Evolutionary conservation across 2,113 vertebrate species (phyloP).

Genomic region (Morone chrysops): DNA sequence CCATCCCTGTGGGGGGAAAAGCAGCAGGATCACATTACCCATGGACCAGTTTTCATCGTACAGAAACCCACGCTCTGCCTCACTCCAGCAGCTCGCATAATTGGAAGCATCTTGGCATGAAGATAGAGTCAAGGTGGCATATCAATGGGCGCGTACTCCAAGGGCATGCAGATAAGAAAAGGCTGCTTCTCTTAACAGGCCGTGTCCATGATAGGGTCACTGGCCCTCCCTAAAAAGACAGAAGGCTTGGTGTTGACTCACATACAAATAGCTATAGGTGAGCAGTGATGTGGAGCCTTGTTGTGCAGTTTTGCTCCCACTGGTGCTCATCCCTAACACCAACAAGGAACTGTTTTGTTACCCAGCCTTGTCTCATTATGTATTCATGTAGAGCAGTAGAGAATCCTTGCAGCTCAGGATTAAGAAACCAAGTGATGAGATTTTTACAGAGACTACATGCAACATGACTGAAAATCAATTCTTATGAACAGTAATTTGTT

Average conservation of each 20-base stretch:
- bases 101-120: constrained; percentile 87
- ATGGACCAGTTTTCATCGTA: constrained; percentile 74
- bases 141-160: constrained; percentile 82
- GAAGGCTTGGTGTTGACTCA: constrained; percentile 54
- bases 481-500: not conserved
- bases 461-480: constrained; percentile 32
- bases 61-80: constrained; percentile 81
- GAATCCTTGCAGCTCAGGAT: constrained; percentile 26
- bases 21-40: constrained; percentile 73
- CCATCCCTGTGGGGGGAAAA: constrained; percentile 53
- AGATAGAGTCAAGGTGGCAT: constrained; percentile 85
- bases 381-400: constrained; percentile 43
- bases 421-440: constrained; percentile 25
- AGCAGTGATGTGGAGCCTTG: constrained; percentile 55
- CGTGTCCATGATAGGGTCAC: constrained; percentile 76
- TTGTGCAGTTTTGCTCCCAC: constrained; percentile 51
- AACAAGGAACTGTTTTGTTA: constrained; percentile 61
- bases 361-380: constrained; percentile 52
- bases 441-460: constrained; percentile 12
- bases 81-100: constrained; percentile 85
- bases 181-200: constrained; percentile 75
- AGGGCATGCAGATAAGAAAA: constrained; percentile 83
- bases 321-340: constrained; percentile 57
- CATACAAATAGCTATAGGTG: constrained; percentile 71
- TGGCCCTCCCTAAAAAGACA: constrained; percentile 66